Conservation (phyloP, 2,888 invertebrate genomes). For the Limulus polyphemus region DNA sequence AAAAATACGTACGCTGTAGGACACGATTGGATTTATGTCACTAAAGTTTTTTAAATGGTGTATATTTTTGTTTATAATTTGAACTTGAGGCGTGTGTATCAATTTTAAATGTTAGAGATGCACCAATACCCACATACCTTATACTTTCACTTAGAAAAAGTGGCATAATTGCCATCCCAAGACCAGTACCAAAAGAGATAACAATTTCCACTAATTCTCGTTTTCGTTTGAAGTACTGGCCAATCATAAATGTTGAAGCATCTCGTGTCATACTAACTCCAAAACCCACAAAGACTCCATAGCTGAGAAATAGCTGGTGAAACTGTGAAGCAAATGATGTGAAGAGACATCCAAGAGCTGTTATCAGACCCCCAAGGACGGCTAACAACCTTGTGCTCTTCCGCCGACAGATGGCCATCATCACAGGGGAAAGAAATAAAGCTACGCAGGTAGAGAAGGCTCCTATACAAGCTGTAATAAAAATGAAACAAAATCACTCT, state of each 20-base stretch:
- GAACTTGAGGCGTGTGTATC: no score
- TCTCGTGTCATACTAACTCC: constrained; percentile 74
- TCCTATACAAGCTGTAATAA: constrained; percentile 66
- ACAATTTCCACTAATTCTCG: constrained; percentile 78
- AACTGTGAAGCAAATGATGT: constrained; percentile 79
- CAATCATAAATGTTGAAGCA: constrained; percentile 77
- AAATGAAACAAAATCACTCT: neutral
- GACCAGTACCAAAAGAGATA: constrained; percentile 69
- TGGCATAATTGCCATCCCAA: constrained; percentile 72
- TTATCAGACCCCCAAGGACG: constrained; percentile 71
- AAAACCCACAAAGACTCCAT: constrained; percentile 54
- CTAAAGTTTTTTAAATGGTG: no score
- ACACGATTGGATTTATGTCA: no score
- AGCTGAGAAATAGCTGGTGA: constrained; percentile 79
- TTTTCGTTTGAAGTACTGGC: constrained; percentile 73
- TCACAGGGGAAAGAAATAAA: constrained; percentile 65
- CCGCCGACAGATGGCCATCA: constrained; percentile 68
- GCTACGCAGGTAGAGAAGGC: constrained; percentile 65
- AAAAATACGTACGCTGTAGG: no score
- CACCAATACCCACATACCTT: constrained; percentile 44
- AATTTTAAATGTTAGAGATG: no score
- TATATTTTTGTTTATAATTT: no score
- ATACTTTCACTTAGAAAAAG: constrained; percentile 64
- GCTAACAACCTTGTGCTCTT: constrained; percentile 78
- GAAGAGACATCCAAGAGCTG: constrained; percentile 73